Conservation (phyloP, 2,888 invertebrate species). For the Cephus spinipes region DNA sequence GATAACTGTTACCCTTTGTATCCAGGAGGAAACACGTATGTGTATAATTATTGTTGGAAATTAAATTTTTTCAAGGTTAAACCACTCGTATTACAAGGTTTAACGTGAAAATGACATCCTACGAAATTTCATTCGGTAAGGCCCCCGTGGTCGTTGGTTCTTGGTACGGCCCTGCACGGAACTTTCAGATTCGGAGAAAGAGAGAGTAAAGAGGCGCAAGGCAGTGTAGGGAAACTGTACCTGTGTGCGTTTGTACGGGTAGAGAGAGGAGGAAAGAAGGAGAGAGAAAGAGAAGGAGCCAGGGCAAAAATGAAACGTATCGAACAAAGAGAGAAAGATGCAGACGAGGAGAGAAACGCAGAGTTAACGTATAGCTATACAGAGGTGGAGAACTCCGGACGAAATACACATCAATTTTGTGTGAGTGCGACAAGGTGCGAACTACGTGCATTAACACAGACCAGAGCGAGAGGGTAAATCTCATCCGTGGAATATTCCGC, state of each 20-base stretch:
- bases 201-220: not conserved
- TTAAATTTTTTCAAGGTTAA: not conserved
- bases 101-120: not conserved
- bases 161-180: not conserved
- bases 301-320: not conserved
- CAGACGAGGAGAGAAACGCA: constrained; percentile 1
- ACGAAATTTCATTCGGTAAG: not conserved
- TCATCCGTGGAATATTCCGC: constrained; percentile 46
- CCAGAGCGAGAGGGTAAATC: constrained; percentile 31
- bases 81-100: not conserved
- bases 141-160: not conserved
- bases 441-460: not conserved
- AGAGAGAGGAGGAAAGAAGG: constrained; percentile 2
- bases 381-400: constrained; percentile 6
- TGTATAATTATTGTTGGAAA: not conserved
- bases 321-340: constrained; percentile 5
- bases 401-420: constrained; percentile 23
- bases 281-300: not conserved
- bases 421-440: constrained; percentile 16
- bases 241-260: not conserved
- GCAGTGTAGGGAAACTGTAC: not conserved
- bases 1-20: not conserved
- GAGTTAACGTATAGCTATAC: not conserved
- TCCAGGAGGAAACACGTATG: not conserved
- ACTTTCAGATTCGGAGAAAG: not conserved